Conservation (phyloP, 2,797 vertebrate genomes). For the Morus bassanus region DNA sequence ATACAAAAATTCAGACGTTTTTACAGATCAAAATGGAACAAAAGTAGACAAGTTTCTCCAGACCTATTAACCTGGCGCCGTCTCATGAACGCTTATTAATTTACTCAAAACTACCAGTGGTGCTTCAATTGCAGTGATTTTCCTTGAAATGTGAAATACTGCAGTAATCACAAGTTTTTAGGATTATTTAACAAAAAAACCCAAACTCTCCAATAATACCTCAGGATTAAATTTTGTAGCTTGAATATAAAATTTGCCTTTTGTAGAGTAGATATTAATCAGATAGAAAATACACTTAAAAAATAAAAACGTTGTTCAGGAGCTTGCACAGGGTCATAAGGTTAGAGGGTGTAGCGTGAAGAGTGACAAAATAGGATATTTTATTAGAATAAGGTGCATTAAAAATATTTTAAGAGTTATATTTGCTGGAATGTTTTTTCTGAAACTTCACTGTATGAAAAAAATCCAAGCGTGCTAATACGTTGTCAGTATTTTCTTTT, state of each 20-base stretch:
- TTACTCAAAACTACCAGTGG: not conserved
- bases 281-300: not conserved
- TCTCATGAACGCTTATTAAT: not conserved
- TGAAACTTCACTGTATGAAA: not conserved
- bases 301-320: not conserved
- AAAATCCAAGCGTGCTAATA: not conserved
- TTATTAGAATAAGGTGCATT: not conserved
- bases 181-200: not conserved
- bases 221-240: not conserved
- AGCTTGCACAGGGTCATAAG: not conserved
- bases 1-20: not conserved
- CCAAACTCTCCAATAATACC: not conserved
- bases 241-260: not conserved
- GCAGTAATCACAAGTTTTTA: not conserved
- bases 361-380: not conserved
- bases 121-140: not conserved
- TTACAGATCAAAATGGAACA: not conserved
- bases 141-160: not conserved
- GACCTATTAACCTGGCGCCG: not conserved
- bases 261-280: not conserved
- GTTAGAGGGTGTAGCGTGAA: not conserved
- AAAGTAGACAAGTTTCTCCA: constrained; percentile 3
- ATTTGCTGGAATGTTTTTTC: not conserved
- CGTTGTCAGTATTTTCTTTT: not conserved
- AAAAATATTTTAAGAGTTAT: not conserved